These are phyloP conservation scores for Sinocyclocheilus rhinocerous DNA, from an alignment of 2,113 vertebrate genomes.

Conservation along the genomic window DNA sequence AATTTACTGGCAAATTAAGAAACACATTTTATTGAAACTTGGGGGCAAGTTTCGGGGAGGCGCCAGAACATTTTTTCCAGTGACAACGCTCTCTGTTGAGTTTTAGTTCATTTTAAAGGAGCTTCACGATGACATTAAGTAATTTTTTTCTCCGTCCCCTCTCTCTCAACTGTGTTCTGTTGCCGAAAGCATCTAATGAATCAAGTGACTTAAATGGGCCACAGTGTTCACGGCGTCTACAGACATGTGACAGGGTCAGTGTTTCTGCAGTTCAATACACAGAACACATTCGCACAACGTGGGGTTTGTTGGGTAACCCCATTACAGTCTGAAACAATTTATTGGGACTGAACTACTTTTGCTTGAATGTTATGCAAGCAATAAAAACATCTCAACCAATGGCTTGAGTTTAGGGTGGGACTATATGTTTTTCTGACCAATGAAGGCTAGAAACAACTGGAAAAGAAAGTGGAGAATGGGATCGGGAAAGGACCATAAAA, in stretches of 20 bases:
- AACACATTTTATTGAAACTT: constrained; percentile 57
- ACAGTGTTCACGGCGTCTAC: constrained; percentile 40
- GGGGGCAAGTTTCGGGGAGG: neutral
- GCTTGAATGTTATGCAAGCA: constrained; percentile 7
- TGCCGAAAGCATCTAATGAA: constrained; percentile 55
- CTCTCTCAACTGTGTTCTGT: constrained; percentile 22
- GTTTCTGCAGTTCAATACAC: neutral
- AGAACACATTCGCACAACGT: neutral
- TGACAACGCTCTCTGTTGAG: constrained; percentile 21
- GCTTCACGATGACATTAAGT: constrained; percentile 44
- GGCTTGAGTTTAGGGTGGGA: constrained; percentile 2
- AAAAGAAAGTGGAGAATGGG: neutral
- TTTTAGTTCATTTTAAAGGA: constrained; percentile 31
- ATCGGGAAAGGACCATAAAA: too few relatives aligned
- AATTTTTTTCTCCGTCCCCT: neutral
- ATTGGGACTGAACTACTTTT: neutral
- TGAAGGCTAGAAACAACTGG: neutral
- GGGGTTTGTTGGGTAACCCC: neutral
- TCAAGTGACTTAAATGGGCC: constrained; percentile 55
- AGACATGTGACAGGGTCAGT: constrained; percentile 27
- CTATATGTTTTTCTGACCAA: neutral
- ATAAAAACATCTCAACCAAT: neutral
- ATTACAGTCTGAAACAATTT: neutral
- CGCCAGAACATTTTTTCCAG: constrained; percentile 14
- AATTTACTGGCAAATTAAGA: constrained; percentile 60